These are phyloP conservation scores for Empidonax alnorum DNA, from an alignment of 2,113 vertebrate species.

Conservation along the genomic window DNA sequence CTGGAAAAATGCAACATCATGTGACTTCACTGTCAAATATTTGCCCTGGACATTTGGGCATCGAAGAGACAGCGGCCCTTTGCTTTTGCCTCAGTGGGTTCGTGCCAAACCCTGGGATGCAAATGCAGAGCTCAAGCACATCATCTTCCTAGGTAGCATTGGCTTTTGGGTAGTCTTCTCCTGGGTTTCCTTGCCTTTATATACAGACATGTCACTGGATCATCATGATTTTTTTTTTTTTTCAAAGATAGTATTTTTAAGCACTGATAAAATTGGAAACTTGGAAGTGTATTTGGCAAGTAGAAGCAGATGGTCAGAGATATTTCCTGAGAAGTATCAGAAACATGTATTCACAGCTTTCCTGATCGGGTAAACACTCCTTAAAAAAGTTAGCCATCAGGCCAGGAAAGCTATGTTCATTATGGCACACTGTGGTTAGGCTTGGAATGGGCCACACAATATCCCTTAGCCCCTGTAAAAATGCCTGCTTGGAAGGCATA, in stretches of 20 bases:
- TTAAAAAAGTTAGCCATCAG: slow-evolving; percentile 30
- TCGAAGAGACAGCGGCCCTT: neutral
- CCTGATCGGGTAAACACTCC: slow-evolving; percentile 53
- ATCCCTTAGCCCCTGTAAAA: neutral
- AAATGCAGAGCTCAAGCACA: neutral
- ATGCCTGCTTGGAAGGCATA: neutral
- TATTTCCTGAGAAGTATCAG: slow-evolving; percentile 71
- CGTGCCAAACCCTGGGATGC: neutral
- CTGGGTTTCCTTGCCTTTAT: slow-evolving; percentile 55
- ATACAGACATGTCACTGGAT: slow-evolving; percentile 43
- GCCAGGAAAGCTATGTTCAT: neutral
- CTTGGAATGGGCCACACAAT: neutral
- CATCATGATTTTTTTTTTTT: slow-evolving; percentile 45
- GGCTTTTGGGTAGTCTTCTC: neutral
- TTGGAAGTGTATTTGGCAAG: slow-evolving; percentile 72
- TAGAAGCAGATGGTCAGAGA: slow-evolving; percentile 76
- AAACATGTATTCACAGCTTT: slow-evolving; percentile 62
- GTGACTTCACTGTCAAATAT: neutral
- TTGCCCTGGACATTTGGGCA: slow-evolving; percentile 29
- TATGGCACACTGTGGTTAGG: neutral
- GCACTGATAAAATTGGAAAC: slow-evolving; percentile 75
- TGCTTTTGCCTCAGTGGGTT: neutral
- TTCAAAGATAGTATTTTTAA: slow-evolving; percentile 67
- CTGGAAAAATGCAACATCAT: neutral
- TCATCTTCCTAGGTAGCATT: neutral